phyloP scores from a whole-genome alignment of 64 coral and sea anemone genomes.

The Dendrophyllia cribrosa region DNA sequence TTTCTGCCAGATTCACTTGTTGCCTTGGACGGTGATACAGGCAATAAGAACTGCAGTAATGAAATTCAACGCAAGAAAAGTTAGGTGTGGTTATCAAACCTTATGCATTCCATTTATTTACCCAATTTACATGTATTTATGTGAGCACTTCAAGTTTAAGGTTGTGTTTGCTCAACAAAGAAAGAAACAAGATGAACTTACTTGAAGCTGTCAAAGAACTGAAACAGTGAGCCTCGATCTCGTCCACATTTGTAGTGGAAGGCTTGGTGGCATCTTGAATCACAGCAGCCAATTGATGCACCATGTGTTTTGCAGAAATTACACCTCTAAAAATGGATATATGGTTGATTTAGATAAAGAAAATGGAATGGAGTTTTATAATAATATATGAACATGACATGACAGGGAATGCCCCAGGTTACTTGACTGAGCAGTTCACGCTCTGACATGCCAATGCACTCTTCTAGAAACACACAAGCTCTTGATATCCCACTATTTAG shows the following conservation, averaged over 20 bases:
- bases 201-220: constrained; percentile 90
- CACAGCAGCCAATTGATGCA: constrained; percentile 84
- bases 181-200: constrained; percentile 37
- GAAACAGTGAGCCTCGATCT: constrained; percentile 70
- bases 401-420: too few species aligned
- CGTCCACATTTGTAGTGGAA: constrained; percentile 88
- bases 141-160: background rate
- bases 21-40: constrained; percentile 78
- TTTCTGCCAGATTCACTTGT: background rate
- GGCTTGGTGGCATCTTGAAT: constrained; percentile 44
- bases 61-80: background rate
- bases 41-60: constrained; percentile 67
- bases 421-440: too few species aligned
- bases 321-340: constrained; percentile 61
- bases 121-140: too few species aligned
- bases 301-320: constrained; percentile 64
- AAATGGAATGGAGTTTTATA: too few species aligned
- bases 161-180: too few species aligned
- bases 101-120: background rate
- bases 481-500: too few species aligned
- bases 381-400: too few species aligned
- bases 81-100: too few species aligned
- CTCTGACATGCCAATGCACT: too few species aligned
- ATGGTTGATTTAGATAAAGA: too few species aligned
- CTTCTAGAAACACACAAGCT: too few species aligned